phyloP scores from a whole-genome alignment of 2,113 vertebrate genomes.

The Herpailurus yagouaroundi region DNA sequence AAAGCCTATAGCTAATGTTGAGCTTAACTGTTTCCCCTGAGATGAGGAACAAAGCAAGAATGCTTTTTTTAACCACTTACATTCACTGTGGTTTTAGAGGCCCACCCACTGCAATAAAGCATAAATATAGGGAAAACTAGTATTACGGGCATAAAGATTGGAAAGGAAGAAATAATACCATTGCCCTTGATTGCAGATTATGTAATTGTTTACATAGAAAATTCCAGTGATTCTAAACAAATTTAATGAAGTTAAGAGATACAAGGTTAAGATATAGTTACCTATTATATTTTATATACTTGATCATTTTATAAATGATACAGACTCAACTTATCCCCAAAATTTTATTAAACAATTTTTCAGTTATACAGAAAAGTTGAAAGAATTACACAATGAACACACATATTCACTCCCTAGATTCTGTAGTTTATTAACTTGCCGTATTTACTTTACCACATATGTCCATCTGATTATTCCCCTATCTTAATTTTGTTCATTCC shows the following conservation, averaged over 20 bases:
- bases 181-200: background rate
- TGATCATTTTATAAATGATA: constrained; percentile 22
- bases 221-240: background rate
- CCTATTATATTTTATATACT: background rate
- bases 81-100: background rate
- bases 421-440: background rate
- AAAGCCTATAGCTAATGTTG: background rate
- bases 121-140: background rate
- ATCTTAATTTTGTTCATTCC: constrained; percentile 2
- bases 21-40: background rate
- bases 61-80: background rate
- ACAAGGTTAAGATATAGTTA: background rate
- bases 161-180: background rate
- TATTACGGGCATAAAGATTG: background rate
- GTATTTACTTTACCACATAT: background rate
- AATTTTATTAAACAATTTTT: background rate
- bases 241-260: background rate
- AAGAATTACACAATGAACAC: background rate
- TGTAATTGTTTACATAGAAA: background rate
- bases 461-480: background rate
- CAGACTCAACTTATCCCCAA: background rate
- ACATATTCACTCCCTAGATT: background rate
- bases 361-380: background rate
- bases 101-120: background rate
- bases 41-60: background rate